These are phyloP conservation scores for Sarcophaga caerulescens DNA, from an alignment of 2,888 invertebrate genomes.

Conservation along the genomic window DNA sequence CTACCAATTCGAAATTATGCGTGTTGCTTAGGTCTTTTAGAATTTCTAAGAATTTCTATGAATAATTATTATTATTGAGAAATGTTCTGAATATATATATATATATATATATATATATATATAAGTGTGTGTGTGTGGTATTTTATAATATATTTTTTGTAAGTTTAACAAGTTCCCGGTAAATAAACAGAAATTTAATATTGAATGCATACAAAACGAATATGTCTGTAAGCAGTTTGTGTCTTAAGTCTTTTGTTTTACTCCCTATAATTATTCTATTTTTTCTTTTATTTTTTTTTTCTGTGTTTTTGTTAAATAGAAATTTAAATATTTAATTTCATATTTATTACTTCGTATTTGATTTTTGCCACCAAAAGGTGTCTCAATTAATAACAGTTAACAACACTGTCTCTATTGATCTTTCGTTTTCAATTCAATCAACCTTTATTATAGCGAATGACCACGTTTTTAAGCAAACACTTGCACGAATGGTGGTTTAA, in stretches of 20 bases:
- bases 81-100: too few species aligned
- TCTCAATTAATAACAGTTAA: conserved; percentile 19
- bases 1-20: not conserved
- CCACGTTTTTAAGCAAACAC: not conserved
- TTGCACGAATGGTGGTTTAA: not conserved
- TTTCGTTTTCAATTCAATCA: not conserved
- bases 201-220: too few species aligned
- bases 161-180: too few species aligned
- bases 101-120: too few species aligned
- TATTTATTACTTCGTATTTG: not conserved
- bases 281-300: not conserved
- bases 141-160: too few species aligned
- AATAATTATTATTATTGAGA: too few species aligned
- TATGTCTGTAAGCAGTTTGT: not conserved
- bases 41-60: not conserved
- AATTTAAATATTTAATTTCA: conserved; percentile 1
- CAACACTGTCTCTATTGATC: not conserved
- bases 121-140: too few species aligned
- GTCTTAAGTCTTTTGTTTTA: conserved; percentile 35
- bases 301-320: not conserved
- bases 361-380: not conserved
- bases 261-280: not conserved
- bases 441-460: not conserved
- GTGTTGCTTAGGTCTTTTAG: not conserved
- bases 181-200: too few species aligned